Conservation (phyloP, 2,888 invertebrate species). For the Orthosia gracilis region DNA sequence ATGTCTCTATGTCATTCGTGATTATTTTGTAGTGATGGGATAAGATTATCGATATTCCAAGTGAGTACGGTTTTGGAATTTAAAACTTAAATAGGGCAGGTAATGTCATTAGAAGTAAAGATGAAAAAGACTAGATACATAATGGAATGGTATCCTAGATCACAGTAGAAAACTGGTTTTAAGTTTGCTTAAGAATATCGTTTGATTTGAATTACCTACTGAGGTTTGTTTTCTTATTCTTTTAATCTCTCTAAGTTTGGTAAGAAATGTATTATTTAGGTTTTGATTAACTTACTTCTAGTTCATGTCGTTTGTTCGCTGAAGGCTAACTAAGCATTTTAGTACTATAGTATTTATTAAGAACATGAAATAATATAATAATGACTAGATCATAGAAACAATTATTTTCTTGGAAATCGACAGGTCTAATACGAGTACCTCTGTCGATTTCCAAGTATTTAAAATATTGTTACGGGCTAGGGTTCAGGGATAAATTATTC, state of each 20-base stretch:
- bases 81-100: too few relatives aligned
- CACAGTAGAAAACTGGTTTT: too few relatives aligned
- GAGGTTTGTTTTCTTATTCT: background rate
- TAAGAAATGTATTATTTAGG: too few relatives aligned
- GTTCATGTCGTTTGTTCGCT: background rate
- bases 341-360: too few relatives aligned
- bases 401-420: background rate
- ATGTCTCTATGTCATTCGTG: conserved; percentile 75
- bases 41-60: conserved; percentile 38
- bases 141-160: background rate
- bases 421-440: too few relatives aligned
- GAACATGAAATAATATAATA: too few relatives aligned
- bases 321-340: background rate
- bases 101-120: too few relatives aligned
- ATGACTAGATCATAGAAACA: background rate
- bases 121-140: background rate
- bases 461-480: too few relatives aligned
- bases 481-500: too few relatives aligned
- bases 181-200: too few relatives aligned
- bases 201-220: too few relatives aligned
- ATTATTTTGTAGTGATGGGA: conserved; percentile 68
- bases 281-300: background rate
- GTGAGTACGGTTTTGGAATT: background rate
- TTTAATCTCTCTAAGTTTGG: background rate
- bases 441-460: too few relatives aligned